These are phyloP conservation scores for Eilema sororculum DNA, from an alignment of 2,888 invertebrate genomes.

Conservation along the genomic window DNA sequence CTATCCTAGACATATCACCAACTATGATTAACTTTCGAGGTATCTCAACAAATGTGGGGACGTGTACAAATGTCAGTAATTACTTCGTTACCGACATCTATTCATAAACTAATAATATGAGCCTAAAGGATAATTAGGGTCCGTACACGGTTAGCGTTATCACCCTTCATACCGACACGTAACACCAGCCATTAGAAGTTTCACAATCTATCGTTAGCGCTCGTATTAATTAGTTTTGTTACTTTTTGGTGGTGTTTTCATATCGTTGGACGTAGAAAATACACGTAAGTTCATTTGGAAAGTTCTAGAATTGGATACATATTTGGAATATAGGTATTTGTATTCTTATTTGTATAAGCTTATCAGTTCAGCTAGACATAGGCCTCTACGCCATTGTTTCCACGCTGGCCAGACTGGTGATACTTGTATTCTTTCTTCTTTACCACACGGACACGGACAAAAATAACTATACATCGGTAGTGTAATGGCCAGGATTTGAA, in stretches of 20 bases:
- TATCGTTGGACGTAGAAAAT: not conserved
- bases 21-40: not conserved
- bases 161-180: not conserved
- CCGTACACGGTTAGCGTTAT: slow-evolving; percentile 13
- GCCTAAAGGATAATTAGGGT: slow-evolving; percentile 16
- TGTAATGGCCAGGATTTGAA: no score
- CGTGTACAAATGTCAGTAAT: slow-evolving; percentile 3
- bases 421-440: no score
- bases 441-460: no score
- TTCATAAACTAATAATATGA: slow-evolving; percentile 11
- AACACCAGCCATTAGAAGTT: not conserved
- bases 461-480: no score
- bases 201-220: not conserved
- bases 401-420: no score
- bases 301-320: no score
- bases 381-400: no score
- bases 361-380: no score
- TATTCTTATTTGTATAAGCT: no score
- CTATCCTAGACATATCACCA: not conserved
- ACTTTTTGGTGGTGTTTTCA: not conserved
- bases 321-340: no score
- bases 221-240: slow-evolving; percentile 9
- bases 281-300: no score
- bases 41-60: not conserved
- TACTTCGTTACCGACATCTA: slow-evolving; percentile 8